These are phyloP conservation scores for Sinocyclocheilus maitianheensis DNA, from an alignment of 2,113 vertebrate species.

Conservation along the genomic window DNA sequence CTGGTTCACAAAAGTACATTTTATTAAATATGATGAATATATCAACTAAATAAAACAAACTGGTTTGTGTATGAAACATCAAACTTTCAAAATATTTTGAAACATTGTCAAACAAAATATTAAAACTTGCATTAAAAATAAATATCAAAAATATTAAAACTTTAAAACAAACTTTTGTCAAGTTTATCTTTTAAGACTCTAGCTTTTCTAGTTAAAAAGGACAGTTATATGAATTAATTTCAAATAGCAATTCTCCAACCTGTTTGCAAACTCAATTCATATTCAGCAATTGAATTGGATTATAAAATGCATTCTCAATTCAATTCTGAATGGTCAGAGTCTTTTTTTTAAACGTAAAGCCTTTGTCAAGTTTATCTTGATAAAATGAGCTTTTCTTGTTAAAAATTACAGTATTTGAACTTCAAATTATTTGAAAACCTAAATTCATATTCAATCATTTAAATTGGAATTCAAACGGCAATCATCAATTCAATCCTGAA, in stretches of 20 bases:
- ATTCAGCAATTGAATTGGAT: too few species aligned
- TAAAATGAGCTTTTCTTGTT: neutral
- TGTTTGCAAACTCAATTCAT: too few species aligned
- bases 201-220: too few species aligned
- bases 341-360: too few species aligned
- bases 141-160: neutral
- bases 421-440: too few species aligned
- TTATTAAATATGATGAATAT: neutral
- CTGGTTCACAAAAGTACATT: neutral
- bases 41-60: neutral
- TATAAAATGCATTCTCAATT: too few species aligned
- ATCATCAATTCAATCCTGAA: neutral
- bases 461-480: too few species aligned
- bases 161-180: neutral
- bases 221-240: too few species aligned
- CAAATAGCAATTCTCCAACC: too few species aligned
- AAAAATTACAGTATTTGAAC: neutral
- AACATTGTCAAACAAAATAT: neutral
- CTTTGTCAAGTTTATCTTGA: neutral
- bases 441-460: too few species aligned
- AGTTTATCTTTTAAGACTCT: neutral
- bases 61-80: neutral
- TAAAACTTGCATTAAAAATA: neutral
- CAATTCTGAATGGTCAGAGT: too few species aligned
- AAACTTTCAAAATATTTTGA: neutral